phyloP scores from a whole-genome alignment of 1,140 invertebrate species.

The Camponotus pennsylvanicus region DNA sequence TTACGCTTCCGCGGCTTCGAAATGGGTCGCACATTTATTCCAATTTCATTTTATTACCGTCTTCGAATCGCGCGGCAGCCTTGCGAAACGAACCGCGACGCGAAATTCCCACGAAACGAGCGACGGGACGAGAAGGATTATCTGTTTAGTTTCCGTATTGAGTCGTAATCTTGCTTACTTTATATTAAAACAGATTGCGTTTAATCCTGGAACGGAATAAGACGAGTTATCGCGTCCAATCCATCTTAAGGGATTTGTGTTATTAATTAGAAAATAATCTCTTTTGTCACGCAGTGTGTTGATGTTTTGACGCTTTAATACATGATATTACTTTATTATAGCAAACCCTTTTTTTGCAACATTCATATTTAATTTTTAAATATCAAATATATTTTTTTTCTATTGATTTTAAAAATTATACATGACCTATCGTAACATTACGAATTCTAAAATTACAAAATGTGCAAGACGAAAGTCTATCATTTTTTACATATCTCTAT shows the following conservation, averaged over 20 bases:
- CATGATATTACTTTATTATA: neutral
- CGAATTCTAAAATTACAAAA: neutral
- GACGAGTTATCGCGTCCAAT: neutral
- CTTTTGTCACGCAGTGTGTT: neutral
- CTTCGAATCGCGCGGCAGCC: conserved; percentile 11
- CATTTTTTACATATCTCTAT: neutral
- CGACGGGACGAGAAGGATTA: conserved; percentile 7
- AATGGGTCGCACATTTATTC: conserved; percentile 54
- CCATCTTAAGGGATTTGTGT: neutral
- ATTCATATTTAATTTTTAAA: neutral
- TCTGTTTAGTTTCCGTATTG: conserved; percentile 26
- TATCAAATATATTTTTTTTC: neutral
- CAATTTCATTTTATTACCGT: conserved; percentile 49
- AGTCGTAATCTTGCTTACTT: conserved; percentile 42
- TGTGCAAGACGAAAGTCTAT: neutral
- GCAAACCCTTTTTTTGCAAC: neutral
- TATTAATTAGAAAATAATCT: conserved; percentile 42
- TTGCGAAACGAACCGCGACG: conserved; percentile 29
- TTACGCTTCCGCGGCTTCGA: conserved; percentile 36
- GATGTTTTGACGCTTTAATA: neutral
- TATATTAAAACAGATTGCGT: conserved; percentile 31
- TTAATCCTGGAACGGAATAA: conserved; percentile 30
- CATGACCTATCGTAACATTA: neutral
- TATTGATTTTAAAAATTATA: neutral
- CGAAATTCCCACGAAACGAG: conserved; percentile 17